Base-by-base conservation (phyloP, 2,113 vertebrate species). In the Ptilonorhynchus violaceus region DNA sequence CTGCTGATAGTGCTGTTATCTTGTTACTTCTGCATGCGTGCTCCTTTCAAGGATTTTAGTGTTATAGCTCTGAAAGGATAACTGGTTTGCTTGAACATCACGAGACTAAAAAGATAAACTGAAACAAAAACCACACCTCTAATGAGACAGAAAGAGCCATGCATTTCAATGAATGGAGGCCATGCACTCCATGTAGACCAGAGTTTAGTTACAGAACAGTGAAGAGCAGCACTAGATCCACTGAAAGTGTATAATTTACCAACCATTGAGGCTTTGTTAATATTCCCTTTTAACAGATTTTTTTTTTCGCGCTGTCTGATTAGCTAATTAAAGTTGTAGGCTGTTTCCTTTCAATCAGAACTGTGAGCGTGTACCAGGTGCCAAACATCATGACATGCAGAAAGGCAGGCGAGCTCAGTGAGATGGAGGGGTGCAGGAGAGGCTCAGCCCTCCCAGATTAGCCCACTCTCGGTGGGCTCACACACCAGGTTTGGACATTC, bases 1-100 rank as follows among this genome's bases (percentile, higher is more conserved):
- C 92, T 82, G 62, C 31, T 93, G 97, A 96, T 94, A 91, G 95
- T 78, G 93, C 79, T 92, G 97, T 96, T 98, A 96, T 97, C 96
- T 96, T 89, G 83, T 93, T 85, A 87, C 88, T 97, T 93, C 56
- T 86, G 89, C 80, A 78, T 83, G 73, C 4, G 6, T 80, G 85
- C 89, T 91, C 96, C 92, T 94, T 90, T 82, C 64, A 69, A 91
- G 76, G 87, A 82, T 93, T 88, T 91, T 44, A 70, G 67, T 76
- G 53, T 59, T 93, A 60, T 7, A 75, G 68, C 73, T 94, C 73
- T 69, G 84, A 68, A 88, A 92, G 88, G 77, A 68, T 90, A 82
- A 70, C 72, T 87, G 93, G 78, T 92, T 95, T 95, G 74, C 42
- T 90, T 93, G 82, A 97, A 86, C 68, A 95, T 58, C 78, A 72